Conservation (phyloP, 1,140 invertebrate genomes). For the Leptinotarsa undecemlineata region DNA sequence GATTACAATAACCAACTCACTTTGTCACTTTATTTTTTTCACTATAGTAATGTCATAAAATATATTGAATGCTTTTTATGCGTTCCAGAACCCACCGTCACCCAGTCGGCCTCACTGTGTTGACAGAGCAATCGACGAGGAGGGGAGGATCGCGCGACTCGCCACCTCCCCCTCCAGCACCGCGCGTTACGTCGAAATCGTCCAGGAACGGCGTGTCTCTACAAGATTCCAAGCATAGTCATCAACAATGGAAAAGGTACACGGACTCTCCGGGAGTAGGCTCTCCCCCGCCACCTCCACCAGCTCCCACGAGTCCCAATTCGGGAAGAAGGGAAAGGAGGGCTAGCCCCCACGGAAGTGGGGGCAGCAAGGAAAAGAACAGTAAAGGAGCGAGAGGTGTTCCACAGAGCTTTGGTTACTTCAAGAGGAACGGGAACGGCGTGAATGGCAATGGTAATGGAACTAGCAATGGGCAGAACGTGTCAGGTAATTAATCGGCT, state of each 20-base stretch:
- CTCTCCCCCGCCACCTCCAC: constrained; percentile 44
- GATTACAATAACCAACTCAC: too few species aligned
- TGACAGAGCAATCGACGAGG: constrained; percentile 41
- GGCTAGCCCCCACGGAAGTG: constrained; percentile 53
- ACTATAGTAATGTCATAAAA: too few species aligned
- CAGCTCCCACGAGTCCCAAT: constrained; percentile 57
- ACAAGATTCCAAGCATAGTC: constrained; percentile 27
- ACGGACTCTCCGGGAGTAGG: constrained; percentile 53
- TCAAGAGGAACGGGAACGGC: constrained; percentile 74
- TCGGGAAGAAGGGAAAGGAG: constrained; percentile 53
- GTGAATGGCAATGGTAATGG: constrained; percentile 42
- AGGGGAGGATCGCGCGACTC: constrained; percentile 39
- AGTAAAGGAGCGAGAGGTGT: constrained; percentile 60
- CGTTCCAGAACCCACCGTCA: constrained; percentile 43
- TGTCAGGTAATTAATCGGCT: constrained; percentile 11
- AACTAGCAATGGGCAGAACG: constrained; percentile 23
- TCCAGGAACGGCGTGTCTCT: constrained; percentile 32
- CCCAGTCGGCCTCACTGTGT: constrained; percentile 43
- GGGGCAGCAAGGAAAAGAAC: constrained; percentile 43
- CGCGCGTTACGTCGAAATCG: constrained; percentile 34
- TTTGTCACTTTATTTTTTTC: too few species aligned
- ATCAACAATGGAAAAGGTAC: constrained; percentile 10
- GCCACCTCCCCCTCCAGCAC: constrained; percentile 40
- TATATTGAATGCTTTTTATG: too few species aligned
- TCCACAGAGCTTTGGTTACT: constrained; percentile 79